Conservation (phyloP, 2,888 invertebrate species). For the Icerya purchasi region DNA sequence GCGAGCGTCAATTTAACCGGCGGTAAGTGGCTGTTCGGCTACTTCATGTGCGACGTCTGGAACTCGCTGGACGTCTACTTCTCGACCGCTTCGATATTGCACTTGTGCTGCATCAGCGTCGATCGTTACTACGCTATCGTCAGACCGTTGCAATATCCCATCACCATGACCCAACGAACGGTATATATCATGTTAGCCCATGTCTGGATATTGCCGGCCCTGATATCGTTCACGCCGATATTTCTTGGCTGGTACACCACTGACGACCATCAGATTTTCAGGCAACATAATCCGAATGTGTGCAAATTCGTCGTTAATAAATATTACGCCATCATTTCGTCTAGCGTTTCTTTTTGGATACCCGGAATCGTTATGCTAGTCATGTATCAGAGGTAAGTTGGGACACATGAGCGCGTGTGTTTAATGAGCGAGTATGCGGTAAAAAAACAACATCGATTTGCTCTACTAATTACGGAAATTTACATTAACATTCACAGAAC, state of each 20-base stretch:
- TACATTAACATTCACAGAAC: too few species aligned
- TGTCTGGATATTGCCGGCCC: slow-evolving; percentile 36
- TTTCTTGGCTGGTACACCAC: slow-evolving; percentile 48
- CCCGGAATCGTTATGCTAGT: slow-evolving; percentile 79
- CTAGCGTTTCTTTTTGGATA: slow-evolving; percentile 81
- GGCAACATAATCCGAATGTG: slow-evolving; percentile 41
- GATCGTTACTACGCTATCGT: slow-evolving; percentile 83
- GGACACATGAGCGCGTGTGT: too few species aligned
- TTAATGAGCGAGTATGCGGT: too few species aligned
- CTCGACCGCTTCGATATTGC: slow-evolving; percentile 74
- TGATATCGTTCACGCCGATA: slow-evolving; percentile 41
- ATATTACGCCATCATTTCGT: slow-evolving; percentile 69
- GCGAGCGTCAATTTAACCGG: slow-evolving; percentile 66
- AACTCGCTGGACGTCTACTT: slow-evolving; percentile 87
- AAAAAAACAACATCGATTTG: too few species aligned
- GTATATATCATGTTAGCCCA: slow-evolving; percentile 33
- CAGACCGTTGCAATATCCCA: slow-evolving; percentile 73
- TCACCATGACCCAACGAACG: slow-evolving; percentile 68
- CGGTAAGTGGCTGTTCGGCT: slow-evolving; percentile 71
- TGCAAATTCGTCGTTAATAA: slow-evolving; percentile 70
- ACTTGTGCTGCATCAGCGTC: slow-evolving; percentile 83
- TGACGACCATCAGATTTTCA: slow-evolving; percentile 32
- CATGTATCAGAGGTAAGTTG: slow-evolving; percentile 42
- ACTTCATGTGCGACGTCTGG: slow-evolving; percentile 81
- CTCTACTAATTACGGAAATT: too few species aligned